Base-by-base conservation (phyloP, 92 coral and sea anemone species). In the Bergia sp. region DNA sequence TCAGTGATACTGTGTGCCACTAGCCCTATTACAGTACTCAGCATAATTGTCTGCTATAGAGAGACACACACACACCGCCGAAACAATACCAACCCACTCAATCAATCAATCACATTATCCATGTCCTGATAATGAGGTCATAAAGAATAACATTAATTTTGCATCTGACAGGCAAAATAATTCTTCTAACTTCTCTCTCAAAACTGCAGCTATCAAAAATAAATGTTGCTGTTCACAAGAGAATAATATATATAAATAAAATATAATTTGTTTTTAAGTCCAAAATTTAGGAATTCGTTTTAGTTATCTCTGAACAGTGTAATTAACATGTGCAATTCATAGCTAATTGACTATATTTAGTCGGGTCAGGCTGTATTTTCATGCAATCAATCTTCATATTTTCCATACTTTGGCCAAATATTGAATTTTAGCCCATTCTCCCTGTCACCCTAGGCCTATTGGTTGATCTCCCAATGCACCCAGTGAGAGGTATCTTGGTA, bases 401-500 rank as follows among this genome's bases (percentile, higher is more conserved):
- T 57, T 57, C 21, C 18, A 57, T 57, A 13, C 21, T 57, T 13
- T 57, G 21, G 66, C 21, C 21, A 57, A 57, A 15, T 57, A 57
- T 57, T 38, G 21, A 16, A 73, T 73, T 73, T 73, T 73, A 73
- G 45, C 20, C 77, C 77, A 73, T 73, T 37, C 42, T 38, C 44
- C 76, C 77, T 38, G 77, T 10, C 42, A 73, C 77, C 77, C 42
- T 16, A 73, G 44, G 77, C 77, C 75, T 29, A 69, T 2, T 71
- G 75, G 75, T 71, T 71, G 75, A 71, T 71, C 41, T 29, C 75
- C 75, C 77, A 50, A 73, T 16, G 2, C 45, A 38, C 45, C 0
- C 58, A 77, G 81, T 77, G 58, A 77, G 58, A 43, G 81, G 37
- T 77, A 77, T 77, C 37, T 7, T 76, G 53, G 80, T 76, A 76